These are phyloP conservation scores for Orchesella cincta DNA, from an alignment of 1,140 invertebrate species.

Conservation along the genomic window DNA sequence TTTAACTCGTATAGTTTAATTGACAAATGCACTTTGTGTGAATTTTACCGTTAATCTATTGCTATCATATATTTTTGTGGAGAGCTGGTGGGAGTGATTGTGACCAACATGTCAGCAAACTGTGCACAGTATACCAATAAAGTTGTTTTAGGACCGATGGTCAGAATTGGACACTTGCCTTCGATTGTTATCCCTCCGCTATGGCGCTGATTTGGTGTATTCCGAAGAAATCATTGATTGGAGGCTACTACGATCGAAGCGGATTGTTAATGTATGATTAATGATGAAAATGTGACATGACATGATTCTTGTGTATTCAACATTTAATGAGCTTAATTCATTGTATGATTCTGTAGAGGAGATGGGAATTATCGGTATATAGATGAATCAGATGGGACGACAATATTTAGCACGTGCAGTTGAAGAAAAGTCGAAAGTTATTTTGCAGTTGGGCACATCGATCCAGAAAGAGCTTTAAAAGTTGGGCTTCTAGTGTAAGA, in stretches of 20 bases:
- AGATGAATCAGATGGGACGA: slow-evolving; percentile 81
- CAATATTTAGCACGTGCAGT: slow-evolving; percentile 89
- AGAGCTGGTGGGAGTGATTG: too few relatives aligned
- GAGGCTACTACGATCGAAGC: slow-evolving; percentile 79
- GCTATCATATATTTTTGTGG: too few relatives aligned
- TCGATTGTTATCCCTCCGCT: slow-evolving; percentile 87
- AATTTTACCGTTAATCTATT: too few relatives aligned
- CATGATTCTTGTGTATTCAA: too few relatives aligned
- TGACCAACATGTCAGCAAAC: slow-evolving; percentile 5
- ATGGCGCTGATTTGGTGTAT: slow-evolving; percentile 97
- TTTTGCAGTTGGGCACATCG: slow-evolving; percentile 93
- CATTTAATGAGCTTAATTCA: too few relatives aligned
- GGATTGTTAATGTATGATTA: slow-evolving; percentile 81
- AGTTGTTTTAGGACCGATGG: slow-evolving; percentile 95
- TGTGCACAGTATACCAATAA: slow-evolving; percentile 62
- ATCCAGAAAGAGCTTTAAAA: slow-evolving; percentile 78
- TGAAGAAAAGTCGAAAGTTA: slow-evolving; percentile 76
- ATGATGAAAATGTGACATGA: too few relatives aligned
- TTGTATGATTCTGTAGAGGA: too few relatives aligned
- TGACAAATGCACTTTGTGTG: too few relatives aligned
- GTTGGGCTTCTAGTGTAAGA: slow-evolving; percentile 78
- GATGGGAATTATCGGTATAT: slow-evolving; percentile 88
- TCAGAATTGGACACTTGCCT: slow-evolving; percentile 91
- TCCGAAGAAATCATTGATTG: slow-evolving; percentile 96
- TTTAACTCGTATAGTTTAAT: too few relatives aligned